phyloP scores from a whole-genome alignment of 2,113 vertebrate genomes.

The Epinephelus moara region DNA sequence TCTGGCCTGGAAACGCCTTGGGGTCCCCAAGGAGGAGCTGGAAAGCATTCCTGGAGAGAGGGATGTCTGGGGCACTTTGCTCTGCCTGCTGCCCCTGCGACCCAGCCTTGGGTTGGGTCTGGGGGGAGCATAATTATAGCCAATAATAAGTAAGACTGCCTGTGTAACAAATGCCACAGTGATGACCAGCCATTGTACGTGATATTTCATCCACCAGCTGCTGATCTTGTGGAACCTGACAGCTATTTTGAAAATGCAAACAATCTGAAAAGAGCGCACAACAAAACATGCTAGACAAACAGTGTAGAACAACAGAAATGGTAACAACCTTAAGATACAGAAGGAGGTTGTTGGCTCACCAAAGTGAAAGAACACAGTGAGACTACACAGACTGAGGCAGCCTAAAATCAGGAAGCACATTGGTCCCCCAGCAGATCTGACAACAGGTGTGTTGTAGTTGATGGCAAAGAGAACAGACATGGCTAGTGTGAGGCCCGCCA shows the following conservation, averaged over 20 bases:
- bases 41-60: no score
- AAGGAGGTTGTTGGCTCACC: conserved; percentile 74
- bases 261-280: conserved; percentile 88
- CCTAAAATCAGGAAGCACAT: conserved; percentile 89
- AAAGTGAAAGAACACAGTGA: conserved; percentile 86
- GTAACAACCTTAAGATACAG: conserved; percentile 83
- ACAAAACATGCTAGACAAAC: conserved; percentile 87
- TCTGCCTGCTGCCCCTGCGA: no score
- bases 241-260: conserved; percentile 64
- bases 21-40: no score
- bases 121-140: conserved; percentile 58
- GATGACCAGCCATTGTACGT: no score
- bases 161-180: no score
- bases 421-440: conserved; percentile 82
- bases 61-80: no score
- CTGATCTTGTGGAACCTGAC: no score
- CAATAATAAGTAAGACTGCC: conserved; percentile 57
- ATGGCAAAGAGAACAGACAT: conserved; percentile 81
- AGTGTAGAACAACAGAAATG: conserved; percentile 83
- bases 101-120: conserved; percentile 51
- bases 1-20: no score
- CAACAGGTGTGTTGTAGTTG: conserved; percentile 74
- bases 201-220: no score
- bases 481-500: conserved; percentile 73
- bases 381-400: conserved; percentile 79